Base-by-base conservation (phyloP, 2,797 vertebrate species). In the Danio tinwini region DNA sequence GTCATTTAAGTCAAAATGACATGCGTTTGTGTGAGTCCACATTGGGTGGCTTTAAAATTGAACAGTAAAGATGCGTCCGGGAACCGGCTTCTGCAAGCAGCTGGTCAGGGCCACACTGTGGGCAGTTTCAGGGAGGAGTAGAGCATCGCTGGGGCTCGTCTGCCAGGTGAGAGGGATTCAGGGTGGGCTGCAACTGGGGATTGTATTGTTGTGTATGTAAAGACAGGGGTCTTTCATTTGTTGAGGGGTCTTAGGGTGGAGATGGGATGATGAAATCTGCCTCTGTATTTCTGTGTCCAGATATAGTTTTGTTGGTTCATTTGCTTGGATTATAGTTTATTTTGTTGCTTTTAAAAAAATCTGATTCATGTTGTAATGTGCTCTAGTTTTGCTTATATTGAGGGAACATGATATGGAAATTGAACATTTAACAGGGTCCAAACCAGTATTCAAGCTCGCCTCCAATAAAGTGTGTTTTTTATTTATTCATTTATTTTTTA, bases 11-110 rank as follows among this genome's bases (percentile, higher is more conserved):
- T 79, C 82, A 86, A 86, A 81, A 87, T 86, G 88, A 91, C 89
- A 88, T 53, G 37, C 80, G 75, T 84, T 73, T 59, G 80, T 61
- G 84, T 86, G 8, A 79, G 69, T 86, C 80, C 58, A 11, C 8
- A 63, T 84, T 72, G 62, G 80, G 52, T 81, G 82, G 72, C 64
- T 88, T 80, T 88, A 81, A 85, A 81, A 86, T 90, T 85, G 69
- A 78, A 88, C 89, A 77, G 81, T 78, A 80, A 91, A 87, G 84
- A 92, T 92, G 93, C 86, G 87, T 88, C 86, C 90, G 49, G 87
- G 87, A 6, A 74, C 84, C 56, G 87, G 87, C 64, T 88, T 92
- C 80, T 91, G 84, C 8, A 78, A 85, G 65, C 88, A 87, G 65
- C 84, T 91, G 42, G 84, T 84, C 47, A 90, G 87, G 82, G 78